phyloP scores from a whole-genome alignment of 2,797 vertebrate genomes.

The Etheostoma nigrum region DNA sequence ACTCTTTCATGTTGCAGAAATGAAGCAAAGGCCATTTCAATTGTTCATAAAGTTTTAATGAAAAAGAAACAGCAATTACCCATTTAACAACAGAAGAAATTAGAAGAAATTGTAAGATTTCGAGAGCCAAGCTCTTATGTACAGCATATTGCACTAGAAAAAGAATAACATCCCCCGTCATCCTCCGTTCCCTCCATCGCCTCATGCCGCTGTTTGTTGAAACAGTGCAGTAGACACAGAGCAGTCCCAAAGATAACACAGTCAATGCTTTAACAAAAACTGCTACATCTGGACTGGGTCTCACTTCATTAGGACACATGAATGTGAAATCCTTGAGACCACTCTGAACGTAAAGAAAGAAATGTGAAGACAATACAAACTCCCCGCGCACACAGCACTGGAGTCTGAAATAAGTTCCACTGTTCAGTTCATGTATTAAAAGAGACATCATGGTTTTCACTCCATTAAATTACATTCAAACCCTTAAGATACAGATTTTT shows the following conservation, averaged over 20 bases:
- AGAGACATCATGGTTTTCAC: constrained; percentile 73
- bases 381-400: constrained; percentile 11
- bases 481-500: constrained; percentile 78
- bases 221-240: constrained; percentile 68
- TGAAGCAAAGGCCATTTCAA: constrained; percentile 39
- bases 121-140: constrained; percentile 85
- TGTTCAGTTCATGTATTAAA: constrained; percentile 73
- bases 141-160: constrained; percentile 88
- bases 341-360: constrained; percentile 76
- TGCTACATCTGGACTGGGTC: constrained; percentile 86
- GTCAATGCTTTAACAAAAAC: constrained; percentile 73
- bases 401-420: constrained; percentile 61
- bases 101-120: constrained; percentile 78
- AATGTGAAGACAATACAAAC: constrained; percentile 69
- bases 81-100: constrained; percentile 83
- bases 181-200: constrained; percentile 62
- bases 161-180: constrained; percentile 72
- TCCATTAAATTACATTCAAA: constrained; percentile 84
- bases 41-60: constrained; percentile 83
- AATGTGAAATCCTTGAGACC: constrained; percentile 80
- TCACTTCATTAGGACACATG: constrained; percentile 77
- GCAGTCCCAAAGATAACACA: constrained; percentile 80
- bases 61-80: constrained; percentile 80
- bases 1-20: constrained; percentile 27
- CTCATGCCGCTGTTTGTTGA: constrained; percentile 60